phyloP scores from a whole-genome alignment of 2,113 vertebrate genomes.

The Xenus cinereus region DNA sequence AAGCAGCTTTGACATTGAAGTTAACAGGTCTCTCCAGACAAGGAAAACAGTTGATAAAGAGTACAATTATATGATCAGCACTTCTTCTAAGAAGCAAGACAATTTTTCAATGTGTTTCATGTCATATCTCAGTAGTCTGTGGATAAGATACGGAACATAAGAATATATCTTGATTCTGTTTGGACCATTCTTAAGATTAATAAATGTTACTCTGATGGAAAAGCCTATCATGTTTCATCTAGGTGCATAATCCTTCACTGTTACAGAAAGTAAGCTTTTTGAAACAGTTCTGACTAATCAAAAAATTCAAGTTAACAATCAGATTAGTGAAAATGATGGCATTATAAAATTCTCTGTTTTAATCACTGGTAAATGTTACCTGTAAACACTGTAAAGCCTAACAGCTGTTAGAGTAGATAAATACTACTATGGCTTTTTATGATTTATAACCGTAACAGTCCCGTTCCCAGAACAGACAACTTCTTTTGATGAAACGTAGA shows the following conservation, averaged over 20 bases:
- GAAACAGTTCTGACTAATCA: not conserved
- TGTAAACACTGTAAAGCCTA: not conserved
- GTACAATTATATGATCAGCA: too few species aligned
- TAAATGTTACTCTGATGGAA: not conserved
- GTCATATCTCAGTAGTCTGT: not conserved
- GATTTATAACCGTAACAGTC: not conserved
- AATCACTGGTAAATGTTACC: not conserved
- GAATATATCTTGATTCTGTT: not conserved
- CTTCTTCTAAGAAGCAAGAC: not conserved
- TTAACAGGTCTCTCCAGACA: not conserved
- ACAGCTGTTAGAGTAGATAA: not conserved
- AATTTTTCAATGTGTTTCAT: not conserved
- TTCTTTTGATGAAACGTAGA: conserved; percentile 1
- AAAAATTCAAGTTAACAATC: not conserved
- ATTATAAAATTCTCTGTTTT: not conserved
- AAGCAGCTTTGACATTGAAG: not conserved
- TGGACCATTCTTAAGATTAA: not conserved
- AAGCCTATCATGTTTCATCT: not conserved
- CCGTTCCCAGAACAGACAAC: not conserved
- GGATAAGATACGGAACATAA: not conserved
- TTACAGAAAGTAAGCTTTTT: not conserved
- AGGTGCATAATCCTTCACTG: not conserved
- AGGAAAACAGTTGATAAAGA: not conserved
- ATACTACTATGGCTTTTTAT: not conserved
- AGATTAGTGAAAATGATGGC: not conserved